Percentiles rank a stretch among this genome's conserved stretches.
These are phyloP conservation scores for Cotesia typhae DNA, from an alignment of 1,140 invertebrate species.

Conservation along the genomic window DNA sequence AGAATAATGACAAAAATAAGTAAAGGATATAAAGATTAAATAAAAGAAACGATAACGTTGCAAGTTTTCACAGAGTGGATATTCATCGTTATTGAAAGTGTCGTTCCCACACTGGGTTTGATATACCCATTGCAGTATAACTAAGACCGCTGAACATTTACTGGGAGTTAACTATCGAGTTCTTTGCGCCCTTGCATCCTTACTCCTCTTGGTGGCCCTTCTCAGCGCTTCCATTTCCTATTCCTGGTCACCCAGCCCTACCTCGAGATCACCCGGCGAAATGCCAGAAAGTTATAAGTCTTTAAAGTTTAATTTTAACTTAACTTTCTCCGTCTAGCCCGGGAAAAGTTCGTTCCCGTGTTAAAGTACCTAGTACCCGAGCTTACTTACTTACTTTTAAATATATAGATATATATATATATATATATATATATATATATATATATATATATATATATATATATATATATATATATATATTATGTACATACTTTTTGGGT, in stretches of 20 bases:
- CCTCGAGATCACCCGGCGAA: conserved; percentile 24
- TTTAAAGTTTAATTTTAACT: conserved; percentile 57
- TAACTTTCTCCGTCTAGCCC: conserved; percentile 38
- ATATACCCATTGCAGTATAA: conserved; percentile 3
- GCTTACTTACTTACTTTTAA: conserved; percentile 40
- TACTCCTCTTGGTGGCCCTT: neutral
- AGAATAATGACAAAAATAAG: neutral
- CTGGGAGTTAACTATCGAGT: conserved; percentile 21
- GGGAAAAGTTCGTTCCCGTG: conserved; percentile 3
- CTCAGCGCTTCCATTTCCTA: no score
- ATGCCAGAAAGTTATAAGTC: conserved; percentile 54
- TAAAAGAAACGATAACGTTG: conserved; percentile 32
- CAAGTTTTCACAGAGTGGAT: conserved; percentile 25
- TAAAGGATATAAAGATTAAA: conserved; percentile 25
- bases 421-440: neutral
- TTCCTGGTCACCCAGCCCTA: no score
- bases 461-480: neutral
- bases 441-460: conserved; percentile 3
- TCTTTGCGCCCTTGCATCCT: neutral
- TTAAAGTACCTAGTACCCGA: conserved; percentile 36
- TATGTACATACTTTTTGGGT: conserved; percentile 45
- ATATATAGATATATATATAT: neutral
- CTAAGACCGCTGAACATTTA: conserved; percentile 19
- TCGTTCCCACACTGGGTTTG: neutral
- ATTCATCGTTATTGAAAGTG: conserved; percentile 39